A percentile compares a stretch with the other conserved stretches of the same genome.
phyloP scores from a whole-genome alignment of 2,888 invertebrate genomes.

The Pandemis heparana region DNA sequence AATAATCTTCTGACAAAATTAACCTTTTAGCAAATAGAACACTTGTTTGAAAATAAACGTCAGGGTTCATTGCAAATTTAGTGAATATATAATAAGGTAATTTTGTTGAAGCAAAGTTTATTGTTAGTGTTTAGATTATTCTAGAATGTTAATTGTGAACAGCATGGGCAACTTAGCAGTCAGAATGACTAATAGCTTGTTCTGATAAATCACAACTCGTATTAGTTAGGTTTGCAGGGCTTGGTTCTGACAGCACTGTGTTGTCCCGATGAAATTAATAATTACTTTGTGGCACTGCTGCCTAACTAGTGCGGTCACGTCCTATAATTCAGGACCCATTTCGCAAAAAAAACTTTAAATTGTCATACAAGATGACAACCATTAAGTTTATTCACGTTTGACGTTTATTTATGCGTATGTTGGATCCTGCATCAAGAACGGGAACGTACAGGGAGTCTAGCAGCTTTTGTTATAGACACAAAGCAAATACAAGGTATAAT shows the following conservation, averaged over 20 bases:
- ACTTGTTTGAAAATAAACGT: neutral
- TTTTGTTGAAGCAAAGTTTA: neutral
- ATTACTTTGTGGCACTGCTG: neutral
- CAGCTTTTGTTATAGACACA: too few species aligned
- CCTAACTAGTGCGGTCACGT: neutral
- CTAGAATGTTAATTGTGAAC: neutral
- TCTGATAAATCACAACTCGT: slow-evolving; percentile 8
- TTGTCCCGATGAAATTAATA: neutral
- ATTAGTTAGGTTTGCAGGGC: slow-evolving; percentile 2
- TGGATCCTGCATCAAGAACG: too few species aligned
- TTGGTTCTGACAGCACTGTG: slow-evolving; percentile 12
- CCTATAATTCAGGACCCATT: too few species aligned
- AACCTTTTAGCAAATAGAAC: too few species aligned
- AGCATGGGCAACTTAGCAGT: neutral
- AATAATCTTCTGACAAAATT: too few species aligned
- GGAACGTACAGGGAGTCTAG: too few species aligned
- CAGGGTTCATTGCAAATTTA: neutral
- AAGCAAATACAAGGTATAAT: too few species aligned
- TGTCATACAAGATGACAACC: too few species aligned
- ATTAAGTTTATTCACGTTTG: too few species aligned
- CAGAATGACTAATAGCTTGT: neutral
- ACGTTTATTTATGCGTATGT: too few species aligned
- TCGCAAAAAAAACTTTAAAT: too few species aligned
- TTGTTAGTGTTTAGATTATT: slow-evolving; percentile 1
- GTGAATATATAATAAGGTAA: neutral